Base-by-base conservation (phyloP, 2,888 invertebrate genomes). In the Pterostichus niger region DNA sequence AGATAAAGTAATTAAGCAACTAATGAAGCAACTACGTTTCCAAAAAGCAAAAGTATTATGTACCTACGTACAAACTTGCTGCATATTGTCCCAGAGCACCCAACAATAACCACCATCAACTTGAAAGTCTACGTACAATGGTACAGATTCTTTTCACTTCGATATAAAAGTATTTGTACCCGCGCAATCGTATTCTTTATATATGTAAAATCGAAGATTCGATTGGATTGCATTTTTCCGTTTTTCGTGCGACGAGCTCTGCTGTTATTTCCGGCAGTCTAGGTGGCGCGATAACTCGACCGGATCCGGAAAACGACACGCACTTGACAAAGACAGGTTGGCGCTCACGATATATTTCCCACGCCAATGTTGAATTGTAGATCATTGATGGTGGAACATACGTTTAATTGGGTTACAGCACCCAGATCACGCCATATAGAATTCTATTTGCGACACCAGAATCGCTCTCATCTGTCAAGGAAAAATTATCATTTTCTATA, bases 171-270 rank as follows among this genome's bases (percentile, higher is more conserved):
- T 76, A 56, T 76, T 76, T 76, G 35, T 56, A 40, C 33, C 17
- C 24, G 56, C n/a, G 40, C 68, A 44, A 35, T 44, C 68, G 15
- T 33, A 76, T 76, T 76, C 76, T 76, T 54, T 54, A 44, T 75
- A 49, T 54, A 76, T 76, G 46, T 76, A 76, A 76, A 76, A 76
- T 76, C 76, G 76, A 76, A 33, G 76, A 52, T 75, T 75, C 75
- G 75, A 75, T 75, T 75, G 52, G 35, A 75, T 75, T 68, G 73
- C 52, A 73, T 73, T 54, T 76, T 76, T 76, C 31, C 24, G 17
- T 71, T 40, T 46, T 46, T 17, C 68, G 68, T 68, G 40, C 35
- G 68, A 56, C 15, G n/a, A 54, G 11, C 15, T 6, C 68, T 15
- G 40, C 33, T 76, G 54, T 56, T 40, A 56, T 76, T 76, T 76